phyloP scores from a whole-genome alignment of 1,140 invertebrate genomes.

The Ectropis grisescens region DNA sequence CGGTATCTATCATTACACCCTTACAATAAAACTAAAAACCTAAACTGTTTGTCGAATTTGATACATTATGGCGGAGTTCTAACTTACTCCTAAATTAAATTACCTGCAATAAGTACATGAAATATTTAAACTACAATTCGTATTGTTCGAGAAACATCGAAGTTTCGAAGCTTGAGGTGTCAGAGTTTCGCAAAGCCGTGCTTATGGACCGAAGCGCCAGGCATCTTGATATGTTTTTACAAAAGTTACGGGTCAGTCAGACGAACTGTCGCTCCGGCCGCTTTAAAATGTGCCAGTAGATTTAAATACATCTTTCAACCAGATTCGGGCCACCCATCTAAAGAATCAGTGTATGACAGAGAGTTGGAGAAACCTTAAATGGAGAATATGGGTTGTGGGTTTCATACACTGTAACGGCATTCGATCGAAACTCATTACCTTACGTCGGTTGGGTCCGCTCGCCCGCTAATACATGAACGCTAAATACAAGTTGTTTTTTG shows the following conservation, averaged over 20 bases:
- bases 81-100: conserved; percentile 41
- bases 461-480: conserved; percentile 65
- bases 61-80: conserved; percentile 60
- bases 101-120: conserved; percentile 32
- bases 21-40: no score
- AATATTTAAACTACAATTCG: conserved; percentile 45
- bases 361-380: conserved; percentile 19
- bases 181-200: conserved; percentile 65
- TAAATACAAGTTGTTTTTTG: conserved; percentile 62
- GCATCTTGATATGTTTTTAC: conserved; percentile 9
- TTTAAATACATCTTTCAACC: conserved; percentile 38
- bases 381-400: conserved; percentile 36
- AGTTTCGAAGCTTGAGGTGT: conserved; percentile 40
- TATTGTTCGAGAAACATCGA: conserved; percentile 40
- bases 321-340: conserved; percentile 63
- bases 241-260: no score
- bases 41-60: conserved; percentile 17
- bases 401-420: conserved; percentile 57
- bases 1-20: no score
- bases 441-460: conserved; percentile 18
- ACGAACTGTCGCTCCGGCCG: no score
- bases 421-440: conserved; percentile 62
- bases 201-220: conserved; percentile 21
- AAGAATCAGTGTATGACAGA: conserved; percentile 44
- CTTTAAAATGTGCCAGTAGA: conserved; percentile 62